These are phyloP conservation scores for Willisornis vidua DNA, from an alignment of 2,113 vertebrate species.

Conservation along the genomic window DNA sequence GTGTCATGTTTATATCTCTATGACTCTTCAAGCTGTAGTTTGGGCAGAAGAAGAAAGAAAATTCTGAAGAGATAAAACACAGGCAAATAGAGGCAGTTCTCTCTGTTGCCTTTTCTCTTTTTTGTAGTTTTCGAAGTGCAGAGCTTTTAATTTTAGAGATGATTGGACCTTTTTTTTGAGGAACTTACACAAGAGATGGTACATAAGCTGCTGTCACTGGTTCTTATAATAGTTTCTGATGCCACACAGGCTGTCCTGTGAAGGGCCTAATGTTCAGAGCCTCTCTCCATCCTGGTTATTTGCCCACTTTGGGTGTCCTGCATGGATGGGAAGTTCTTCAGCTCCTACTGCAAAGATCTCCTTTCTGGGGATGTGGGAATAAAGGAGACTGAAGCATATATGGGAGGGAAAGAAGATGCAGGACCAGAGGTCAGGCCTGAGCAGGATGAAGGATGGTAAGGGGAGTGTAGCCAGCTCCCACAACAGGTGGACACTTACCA, in stretches of 20 bases:
- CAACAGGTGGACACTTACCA: accelerated
- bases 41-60: background rate
- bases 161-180: background rate
- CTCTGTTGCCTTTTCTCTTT: background rate
- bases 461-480: background rate
- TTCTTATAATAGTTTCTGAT: background rate
- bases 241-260: background rate
- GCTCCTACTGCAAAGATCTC: background rate
- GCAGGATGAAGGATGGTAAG: background rate
- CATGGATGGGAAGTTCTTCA: background rate
- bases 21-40: background rate
- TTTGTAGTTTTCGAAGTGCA: background rate
- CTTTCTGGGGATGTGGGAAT: background rate
- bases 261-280: background rate
- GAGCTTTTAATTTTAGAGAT: background rate
- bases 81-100: background rate
- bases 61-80: background rate
- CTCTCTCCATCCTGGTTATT: background rate
- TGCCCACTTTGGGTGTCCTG: accelerated
- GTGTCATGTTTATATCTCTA: background rate
- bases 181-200: background rate
- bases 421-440: background rate
- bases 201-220: background rate
- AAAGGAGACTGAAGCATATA: background rate
- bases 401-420: background rate